Percentiles rank a stretch among this genome's conserved stretches.
These are phyloP conservation scores for Ormyrus pomaceus DNA, from an alignment of 2,888 invertebrate species.

Conservation along the genomic window DNA sequence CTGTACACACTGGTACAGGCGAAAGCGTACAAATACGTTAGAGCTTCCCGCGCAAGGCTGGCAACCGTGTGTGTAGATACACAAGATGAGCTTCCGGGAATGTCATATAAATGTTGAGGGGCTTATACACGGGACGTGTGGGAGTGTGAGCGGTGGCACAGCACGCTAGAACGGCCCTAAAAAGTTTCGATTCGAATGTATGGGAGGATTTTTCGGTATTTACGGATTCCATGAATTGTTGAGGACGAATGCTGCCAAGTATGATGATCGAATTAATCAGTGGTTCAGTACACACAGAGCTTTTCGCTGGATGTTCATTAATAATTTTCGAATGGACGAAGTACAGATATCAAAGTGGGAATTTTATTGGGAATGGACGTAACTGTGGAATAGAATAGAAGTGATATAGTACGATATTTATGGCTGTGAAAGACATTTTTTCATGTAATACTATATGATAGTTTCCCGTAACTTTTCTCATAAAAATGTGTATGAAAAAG, in stretches of 20 bases:
- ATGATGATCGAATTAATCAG: not conserved
- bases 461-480: too few species aligned
- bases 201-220: not conserved
- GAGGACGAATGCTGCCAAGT: not conserved
- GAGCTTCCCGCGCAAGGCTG: not conserved
- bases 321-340: too few species aligned
- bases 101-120: conserved; percentile 36
- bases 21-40: not conserved
- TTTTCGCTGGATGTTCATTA: too few species aligned
- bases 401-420: too few species aligned
- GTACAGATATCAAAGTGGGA: too few species aligned
- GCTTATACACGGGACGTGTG: conserved; percentile 2
- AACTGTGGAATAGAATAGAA: too few species aligned
- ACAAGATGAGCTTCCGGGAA: conserved; percentile 38
- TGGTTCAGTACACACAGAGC: not conserved
- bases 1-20: not conserved
- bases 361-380: too few species aligned
- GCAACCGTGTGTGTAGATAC: conserved; percentile 4
- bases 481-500: too few species aligned
- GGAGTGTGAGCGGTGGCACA: not conserved
- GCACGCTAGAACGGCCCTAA: conserved; percentile 22
- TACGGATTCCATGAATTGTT: conserved; percentile 4
- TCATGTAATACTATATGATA: too few species aligned
- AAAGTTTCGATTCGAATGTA: conserved; percentile 22
- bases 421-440: too few species aligned